Percentiles rank a stretch among this genome's conserved stretches.
These are phyloP conservation scores for Lycaena phlaeas DNA, from an alignment of 2,888 invertebrate genomes.

Conservation along the genomic window DNA sequence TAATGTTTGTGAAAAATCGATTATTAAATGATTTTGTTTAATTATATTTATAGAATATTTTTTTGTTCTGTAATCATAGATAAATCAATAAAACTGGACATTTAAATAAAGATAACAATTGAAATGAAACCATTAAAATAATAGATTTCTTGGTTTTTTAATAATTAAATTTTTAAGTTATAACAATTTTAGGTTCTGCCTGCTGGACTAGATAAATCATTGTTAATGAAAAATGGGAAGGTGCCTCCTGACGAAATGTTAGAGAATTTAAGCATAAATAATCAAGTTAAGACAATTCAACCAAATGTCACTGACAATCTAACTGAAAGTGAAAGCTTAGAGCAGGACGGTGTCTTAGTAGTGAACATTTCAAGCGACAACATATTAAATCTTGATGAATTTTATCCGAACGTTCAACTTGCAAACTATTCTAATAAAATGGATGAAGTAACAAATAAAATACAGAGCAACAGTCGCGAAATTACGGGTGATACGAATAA, in stretches of 20 bases:
- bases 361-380: conserved; percentile 62
- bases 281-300: conserved; percentile 42
- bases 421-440: conserved; percentile 51
- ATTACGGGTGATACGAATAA: conserved; percentile 64
- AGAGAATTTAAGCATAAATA: conserved; percentile 30
- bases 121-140: no score
- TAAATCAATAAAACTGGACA: no score
- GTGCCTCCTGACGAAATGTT: conserved; percentile 46
- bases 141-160: no score
- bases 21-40: no score
- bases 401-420: conserved; percentile 52
- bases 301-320: conserved; percentile 46
- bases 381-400: conserved; percentile 58
- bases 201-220: conserved; percentile 53
- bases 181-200: conserved; percentile 42
- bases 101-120: no score
- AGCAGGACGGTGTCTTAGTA: conserved; percentile 64
- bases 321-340: conserved; percentile 61
- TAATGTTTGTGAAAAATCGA: no score
- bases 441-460: conserved; percentile 66
- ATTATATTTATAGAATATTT: no score
- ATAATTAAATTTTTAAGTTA: no score
- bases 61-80: no score
- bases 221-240: conserved; percentile 58
- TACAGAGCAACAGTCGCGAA: conserved; percentile 69